Evolutionary conservation across 2,888 invertebrate species (phyloP).

Genomic region (Dynastes grantii): DNA sequence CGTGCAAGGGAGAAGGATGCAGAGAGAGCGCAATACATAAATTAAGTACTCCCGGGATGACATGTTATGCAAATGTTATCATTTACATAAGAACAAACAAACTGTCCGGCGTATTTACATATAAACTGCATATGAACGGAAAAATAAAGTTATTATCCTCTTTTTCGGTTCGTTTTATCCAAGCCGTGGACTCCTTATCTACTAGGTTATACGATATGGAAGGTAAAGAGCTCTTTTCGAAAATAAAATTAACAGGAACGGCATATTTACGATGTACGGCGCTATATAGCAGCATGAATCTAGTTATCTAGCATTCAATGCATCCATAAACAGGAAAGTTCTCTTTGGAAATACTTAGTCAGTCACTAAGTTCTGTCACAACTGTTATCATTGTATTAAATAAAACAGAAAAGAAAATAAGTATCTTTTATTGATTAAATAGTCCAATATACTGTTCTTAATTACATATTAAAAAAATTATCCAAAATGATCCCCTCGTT

Average conservation of each 20-base stretch:
- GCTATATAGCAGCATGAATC: too few species aligned
- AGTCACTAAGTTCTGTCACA: too few species aligned
- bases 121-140: slow-evolving; percentile 24
- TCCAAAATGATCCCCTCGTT: too few species aligned
- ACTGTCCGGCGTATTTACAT: slow-evolving; percentile 20
- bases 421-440: too few species aligned
- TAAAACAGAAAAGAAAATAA: too few species aligned
- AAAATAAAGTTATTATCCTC: slow-evolving; percentile 10
- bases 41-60: neutral
- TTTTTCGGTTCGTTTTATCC: neutral
- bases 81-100: slow-evolving; percentile 35
- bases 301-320: too few species aligned
- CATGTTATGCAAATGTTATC: slow-evolving; percentile 34
- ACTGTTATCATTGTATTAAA: too few species aligned
- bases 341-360: too few species aligned
- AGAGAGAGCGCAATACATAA: slow-evolving; percentile 19
- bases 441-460: too few species aligned
- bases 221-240: neutral
- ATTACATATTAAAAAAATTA: too few species aligned
- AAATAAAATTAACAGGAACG: neutral
- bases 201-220: neutral
- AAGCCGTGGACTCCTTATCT: neutral
- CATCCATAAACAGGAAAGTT: too few species aligned
- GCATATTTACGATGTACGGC: neutral
- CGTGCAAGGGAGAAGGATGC: too few species aligned